Conservation (phyloP, 1,140 invertebrate genomes). For the Drosophila kepulauana region DNA sequence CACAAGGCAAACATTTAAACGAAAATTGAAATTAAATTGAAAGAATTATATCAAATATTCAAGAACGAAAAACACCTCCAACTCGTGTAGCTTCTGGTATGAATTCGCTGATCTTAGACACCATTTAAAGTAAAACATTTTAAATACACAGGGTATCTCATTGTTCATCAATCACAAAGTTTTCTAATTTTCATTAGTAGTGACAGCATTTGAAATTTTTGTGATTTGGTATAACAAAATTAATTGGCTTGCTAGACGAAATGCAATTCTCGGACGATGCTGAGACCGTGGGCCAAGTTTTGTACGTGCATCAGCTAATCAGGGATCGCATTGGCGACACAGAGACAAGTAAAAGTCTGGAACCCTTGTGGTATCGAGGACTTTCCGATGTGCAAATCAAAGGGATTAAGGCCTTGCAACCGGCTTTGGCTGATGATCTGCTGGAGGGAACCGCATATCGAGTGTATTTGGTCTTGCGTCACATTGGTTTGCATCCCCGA, state of each 20-base stretch:
- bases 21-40: neutral
- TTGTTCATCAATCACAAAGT: neutral
- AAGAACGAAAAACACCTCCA: too few species aligned
- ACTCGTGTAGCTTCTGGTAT: too few species aligned
- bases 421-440: constrained; percentile 43
- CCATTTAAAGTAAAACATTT: too few species aligned
- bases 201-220: constrained; percentile 36
- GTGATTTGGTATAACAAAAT: constrained; percentile 33
- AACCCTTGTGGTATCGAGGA: constrained; percentile 59
- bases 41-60: too few species aligned
- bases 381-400: constrained; percentile 50
- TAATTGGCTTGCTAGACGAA: neutral
- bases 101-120: too few species aligned
- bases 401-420: constrained; percentile 26
- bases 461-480: constrained; percentile 2
- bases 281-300: neutral
- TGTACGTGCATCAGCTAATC: constrained; percentile 4
- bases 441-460: constrained; percentile 37
- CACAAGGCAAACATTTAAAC: too few species aligned
- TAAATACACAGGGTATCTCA: neutral
- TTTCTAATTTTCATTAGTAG: constrained; percentile 1
- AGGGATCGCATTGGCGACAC: neutral
- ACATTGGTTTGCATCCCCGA: constrained; percentile 48
- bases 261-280: neutral
- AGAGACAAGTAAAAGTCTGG: neutral